Conservation (phyloP, 2,888 invertebrate genomes). For the Nasonovia ribisnigri region DNA sequence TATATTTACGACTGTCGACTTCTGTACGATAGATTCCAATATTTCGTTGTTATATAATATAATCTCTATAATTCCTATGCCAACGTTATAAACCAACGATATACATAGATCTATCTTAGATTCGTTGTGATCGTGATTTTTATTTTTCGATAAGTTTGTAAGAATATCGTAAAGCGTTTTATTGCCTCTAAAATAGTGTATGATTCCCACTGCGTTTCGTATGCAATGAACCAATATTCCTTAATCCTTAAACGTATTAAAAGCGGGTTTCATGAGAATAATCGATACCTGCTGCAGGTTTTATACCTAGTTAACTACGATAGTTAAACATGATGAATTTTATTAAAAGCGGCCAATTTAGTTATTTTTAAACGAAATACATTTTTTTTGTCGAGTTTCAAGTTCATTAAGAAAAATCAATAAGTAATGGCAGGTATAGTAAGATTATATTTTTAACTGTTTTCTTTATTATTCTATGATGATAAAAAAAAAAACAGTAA, state of each 20-base stretch:
- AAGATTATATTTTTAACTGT: not conserved
- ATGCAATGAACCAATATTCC: not conserved
- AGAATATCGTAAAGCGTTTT: not conserved
- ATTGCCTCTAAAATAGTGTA: not conserved
- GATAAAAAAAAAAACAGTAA: not conserved
- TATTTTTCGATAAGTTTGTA: not conserved
- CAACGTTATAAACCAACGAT: not conserved
- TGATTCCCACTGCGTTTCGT: not conserved
- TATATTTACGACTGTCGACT: not conserved
- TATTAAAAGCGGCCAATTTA: not conserved
- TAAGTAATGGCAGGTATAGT: not conserved
- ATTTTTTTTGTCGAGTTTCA: not conserved
- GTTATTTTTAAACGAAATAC: not conserved
- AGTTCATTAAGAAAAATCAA: not conserved
- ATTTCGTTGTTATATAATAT: not conserved
- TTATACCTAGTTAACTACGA: not conserved
- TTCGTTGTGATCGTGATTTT: not conserved
- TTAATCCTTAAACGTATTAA: not conserved
- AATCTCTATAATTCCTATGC: not conserved
- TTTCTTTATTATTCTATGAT: not conserved
- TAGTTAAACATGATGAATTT: not conserved
- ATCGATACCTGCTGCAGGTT: not conserved
- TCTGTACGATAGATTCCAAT: conserved; percentile 8
- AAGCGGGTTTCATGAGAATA: not conserved
- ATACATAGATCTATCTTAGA: not conserved